These are phyloP conservation scores for Mesopsocus fuscifrons DNA, from an alignment of 2,888 invertebrate species.

Conservation along the genomic window DNA sequence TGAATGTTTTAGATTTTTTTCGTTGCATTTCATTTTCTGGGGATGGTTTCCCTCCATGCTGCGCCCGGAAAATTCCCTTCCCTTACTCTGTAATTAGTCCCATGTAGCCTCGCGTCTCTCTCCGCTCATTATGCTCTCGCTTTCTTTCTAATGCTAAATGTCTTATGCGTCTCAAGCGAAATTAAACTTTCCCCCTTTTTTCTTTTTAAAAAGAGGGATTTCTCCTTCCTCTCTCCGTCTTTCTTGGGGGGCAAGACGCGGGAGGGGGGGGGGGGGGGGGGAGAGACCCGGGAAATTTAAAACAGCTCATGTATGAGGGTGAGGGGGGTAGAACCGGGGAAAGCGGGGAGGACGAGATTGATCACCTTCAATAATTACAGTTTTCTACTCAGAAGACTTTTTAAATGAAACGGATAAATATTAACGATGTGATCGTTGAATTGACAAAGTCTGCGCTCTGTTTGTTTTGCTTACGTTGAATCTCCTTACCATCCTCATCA, in stretches of 20 bases:
- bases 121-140: constrained; percentile 10
- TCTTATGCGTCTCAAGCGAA: constrained; percentile 20
- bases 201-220: constrained; percentile 13
- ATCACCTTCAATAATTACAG: constrained; percentile 10
- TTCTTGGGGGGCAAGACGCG: constrained; percentile 7
- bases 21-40: constrained; percentile 8
- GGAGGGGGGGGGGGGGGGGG: constrained; percentile 2
- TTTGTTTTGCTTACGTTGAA: background rate
- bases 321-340: constrained; percentile 5
- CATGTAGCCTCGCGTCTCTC: constrained; percentile 10
- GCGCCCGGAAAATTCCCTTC: constrained; percentile 8
- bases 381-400: constrained; percentile 9
- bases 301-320: constrained; percentile 10
- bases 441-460: background rate
- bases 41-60: constrained; percentile 7
- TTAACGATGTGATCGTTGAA: background rate
- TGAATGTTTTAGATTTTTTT: constrained; percentile 9
- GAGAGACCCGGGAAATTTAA: constrained; percentile 7
- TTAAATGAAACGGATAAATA: constrained; percentile 9
- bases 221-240: constrained; percentile 6
- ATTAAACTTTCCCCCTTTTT: constrained; percentile 20
- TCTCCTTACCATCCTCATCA: no score
- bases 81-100: constrained; percentile 10
- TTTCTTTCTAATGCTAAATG: constrained; percentile 11
- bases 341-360: constrained; percentile 4